Conservation (phyloP, 2,113 vertebrate species). For the Astur gentilis region DNA sequence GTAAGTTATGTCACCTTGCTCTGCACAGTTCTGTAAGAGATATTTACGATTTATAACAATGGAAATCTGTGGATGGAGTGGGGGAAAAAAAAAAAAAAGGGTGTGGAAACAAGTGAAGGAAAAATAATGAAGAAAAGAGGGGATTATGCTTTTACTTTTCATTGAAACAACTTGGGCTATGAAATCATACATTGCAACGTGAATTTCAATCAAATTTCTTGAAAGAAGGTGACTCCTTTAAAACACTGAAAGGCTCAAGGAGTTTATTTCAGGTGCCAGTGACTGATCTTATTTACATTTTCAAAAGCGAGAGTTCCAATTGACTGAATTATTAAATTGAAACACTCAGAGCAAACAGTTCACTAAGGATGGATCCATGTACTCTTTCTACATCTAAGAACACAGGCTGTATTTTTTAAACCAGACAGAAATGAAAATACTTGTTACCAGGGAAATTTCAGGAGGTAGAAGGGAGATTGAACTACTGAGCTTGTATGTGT, state of each 20-base stretch:
- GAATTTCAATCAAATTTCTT: slow-evolving; percentile 17
- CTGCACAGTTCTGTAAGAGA: neutral
- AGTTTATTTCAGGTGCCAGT: neutral
- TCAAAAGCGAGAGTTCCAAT: neutral
- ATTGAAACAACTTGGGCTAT: neutral
- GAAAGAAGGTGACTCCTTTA: neutral
- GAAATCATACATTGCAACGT: neutral
- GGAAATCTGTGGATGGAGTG: neutral
- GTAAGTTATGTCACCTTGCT: neutral
- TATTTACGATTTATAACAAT: neutral
- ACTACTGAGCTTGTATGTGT: neutral
- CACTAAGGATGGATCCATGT: neutral
- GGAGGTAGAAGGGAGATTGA: neutral
- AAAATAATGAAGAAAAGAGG: neutral
- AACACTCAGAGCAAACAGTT: neutral
- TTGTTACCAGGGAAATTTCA: slow-evolving; percentile 13
- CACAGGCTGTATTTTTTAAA: neutral
- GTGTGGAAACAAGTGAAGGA: neutral
- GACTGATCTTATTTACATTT: slow-evolving; percentile 32
- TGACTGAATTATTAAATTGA: slow-evolving; percentile 23
- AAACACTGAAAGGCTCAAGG: neutral
- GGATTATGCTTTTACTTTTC: neutral
- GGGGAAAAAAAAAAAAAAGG: neutral
- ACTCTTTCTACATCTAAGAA: neutral
- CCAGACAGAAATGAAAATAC: neutral